These are phyloP conservation scores for Phalacrocorax brasilianus DNA, from an alignment of 2,113 vertebrate genomes.

Conservation along the genomic window DNA sequence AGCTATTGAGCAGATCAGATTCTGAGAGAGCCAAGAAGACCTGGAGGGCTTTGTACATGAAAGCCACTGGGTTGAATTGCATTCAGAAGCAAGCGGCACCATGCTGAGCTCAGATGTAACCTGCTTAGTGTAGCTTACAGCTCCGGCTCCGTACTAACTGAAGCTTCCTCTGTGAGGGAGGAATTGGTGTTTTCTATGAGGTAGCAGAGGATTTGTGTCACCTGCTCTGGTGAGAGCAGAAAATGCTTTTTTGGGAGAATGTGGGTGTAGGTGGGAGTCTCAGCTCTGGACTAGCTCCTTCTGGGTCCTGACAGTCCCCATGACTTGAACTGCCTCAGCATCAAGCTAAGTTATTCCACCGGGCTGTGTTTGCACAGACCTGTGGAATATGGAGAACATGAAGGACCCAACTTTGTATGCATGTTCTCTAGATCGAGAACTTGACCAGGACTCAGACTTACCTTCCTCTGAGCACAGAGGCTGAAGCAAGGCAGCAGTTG, in stretches of 20 bases:
- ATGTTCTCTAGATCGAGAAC: not conserved
- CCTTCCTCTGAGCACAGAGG: not conserved
- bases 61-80: not conserved
- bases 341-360: not conserved
- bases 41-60: conserved; percentile 39
- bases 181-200: not conserved
- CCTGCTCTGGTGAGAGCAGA: not conserved
- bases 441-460: not conserved
- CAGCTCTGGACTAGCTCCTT: not conserved
- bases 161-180: not conserved
- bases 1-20: not conserved
- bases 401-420: not conserved
- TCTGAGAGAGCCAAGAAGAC: conserved; percentile 9
- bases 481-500: not conserved
- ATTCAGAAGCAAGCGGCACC: not conserved
- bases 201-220: not conserved
- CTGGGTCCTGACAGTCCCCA: not conserved
- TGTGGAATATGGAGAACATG: accelerated
- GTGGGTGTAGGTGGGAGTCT: accelerated
- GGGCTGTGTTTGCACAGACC: not conserved
- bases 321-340: not conserved
- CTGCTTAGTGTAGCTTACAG: not conserved
- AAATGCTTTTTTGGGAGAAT: accelerated
- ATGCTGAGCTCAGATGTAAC: conserved; percentile 7
- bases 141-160: not conserved